phyloP scores from a whole-genome alignment of 2,113 vertebrate genomes.

The Nycticebus coucang region DNA sequence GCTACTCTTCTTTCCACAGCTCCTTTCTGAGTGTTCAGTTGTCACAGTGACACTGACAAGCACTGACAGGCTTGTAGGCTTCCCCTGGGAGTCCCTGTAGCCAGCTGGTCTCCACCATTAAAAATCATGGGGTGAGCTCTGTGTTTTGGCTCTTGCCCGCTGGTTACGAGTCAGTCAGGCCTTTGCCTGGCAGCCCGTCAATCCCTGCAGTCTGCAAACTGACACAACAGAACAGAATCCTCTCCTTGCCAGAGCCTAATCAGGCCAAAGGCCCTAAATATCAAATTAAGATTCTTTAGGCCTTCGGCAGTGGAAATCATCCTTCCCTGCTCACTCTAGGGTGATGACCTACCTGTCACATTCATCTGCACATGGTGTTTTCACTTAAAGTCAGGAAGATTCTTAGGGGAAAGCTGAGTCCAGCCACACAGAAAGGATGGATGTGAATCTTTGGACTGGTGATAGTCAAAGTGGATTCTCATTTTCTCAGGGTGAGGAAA shows the following conservation, averaged over 20 bases:
- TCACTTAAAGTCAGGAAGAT: conserved; percentile 27
- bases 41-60: conserved; percentile 60
- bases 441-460: neutral
- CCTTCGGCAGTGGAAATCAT: neutral
- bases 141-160: neutral
- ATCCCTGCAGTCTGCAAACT: conserved; percentile 51
- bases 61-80: conserved; percentile 58
- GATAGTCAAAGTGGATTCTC: neutral
- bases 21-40: conserved; percentile 52
- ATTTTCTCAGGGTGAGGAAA: neutral
- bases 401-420: conserved; percentile 25
- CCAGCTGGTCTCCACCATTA: conserved; percentile 23
- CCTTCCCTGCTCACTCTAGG: conserved; percentile 12
- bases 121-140: neutral
- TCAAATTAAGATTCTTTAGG: conserved; percentile 45
- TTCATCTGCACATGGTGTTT: conserved; percentile 32
- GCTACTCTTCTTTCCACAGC: neutral
- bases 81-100: conserved; percentile 49
- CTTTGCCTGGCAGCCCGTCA: neutral
- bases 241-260: neutral
- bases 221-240: conserved; percentile 1
- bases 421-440: neutral
- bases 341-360: conserved; percentile 28
- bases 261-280: conserved; percentile 46
- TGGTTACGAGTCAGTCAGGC: conserved; percentile 36